Conservation (phyloP, 2,113 vertebrate species). For the Apaloderma vittatum region DNA sequence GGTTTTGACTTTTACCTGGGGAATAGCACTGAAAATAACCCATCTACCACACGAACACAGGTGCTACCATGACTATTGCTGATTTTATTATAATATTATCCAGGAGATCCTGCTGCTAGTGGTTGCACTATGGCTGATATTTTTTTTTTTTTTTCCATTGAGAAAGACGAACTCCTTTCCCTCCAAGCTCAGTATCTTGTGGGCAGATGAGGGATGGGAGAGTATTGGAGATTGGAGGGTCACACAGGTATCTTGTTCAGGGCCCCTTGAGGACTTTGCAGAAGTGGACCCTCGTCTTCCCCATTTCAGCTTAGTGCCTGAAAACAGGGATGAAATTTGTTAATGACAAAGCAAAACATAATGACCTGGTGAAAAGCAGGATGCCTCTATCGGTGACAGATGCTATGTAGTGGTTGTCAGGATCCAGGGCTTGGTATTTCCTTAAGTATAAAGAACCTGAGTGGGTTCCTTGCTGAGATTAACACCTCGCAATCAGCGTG, state of each 20-base stretch:
- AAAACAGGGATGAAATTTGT: background rate
- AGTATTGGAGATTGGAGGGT: background rate
- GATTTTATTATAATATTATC: background rate
- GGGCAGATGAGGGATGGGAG: background rate
- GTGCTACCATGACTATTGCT: background rate
- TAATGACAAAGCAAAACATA: background rate
- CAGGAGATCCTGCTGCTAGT: background rate
- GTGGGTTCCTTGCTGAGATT: background rate
- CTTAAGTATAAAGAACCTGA: background rate
- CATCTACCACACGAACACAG: background rate
- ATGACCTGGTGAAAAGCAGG: background rate
- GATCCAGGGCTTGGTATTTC: background rate
- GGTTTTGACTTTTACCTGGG: background rate
- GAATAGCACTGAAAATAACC: background rate
- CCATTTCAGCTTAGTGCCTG: background rate
- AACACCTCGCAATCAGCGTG: background rate
- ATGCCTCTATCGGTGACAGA: background rate
- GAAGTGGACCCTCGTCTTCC: background rate
- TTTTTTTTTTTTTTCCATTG: background rate
- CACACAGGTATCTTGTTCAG: background rate
- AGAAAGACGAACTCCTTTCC: background rate
- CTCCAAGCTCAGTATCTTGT: background rate
- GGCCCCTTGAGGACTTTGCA: background rate
- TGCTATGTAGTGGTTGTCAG: background rate
- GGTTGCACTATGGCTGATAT: background rate